Conservation (phyloP, 1,140 invertebrate genomes). For the Diachasmimorpha longicaudata region DNA sequence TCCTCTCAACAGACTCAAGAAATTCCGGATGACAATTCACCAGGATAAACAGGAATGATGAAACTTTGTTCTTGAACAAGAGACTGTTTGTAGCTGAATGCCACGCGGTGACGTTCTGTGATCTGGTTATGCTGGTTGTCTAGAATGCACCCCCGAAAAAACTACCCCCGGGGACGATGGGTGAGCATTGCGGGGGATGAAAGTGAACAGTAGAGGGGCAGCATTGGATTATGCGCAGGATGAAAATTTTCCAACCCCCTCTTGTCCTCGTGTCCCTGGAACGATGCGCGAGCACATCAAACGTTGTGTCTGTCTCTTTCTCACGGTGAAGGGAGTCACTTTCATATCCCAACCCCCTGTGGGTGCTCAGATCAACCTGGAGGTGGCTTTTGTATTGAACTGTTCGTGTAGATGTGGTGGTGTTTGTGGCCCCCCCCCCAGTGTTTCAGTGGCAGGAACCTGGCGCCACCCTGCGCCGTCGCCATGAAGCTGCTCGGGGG, state of each 20-base stretch:
- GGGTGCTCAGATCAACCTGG: background rate
- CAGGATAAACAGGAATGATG: background rate
- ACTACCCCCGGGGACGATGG: background rate
- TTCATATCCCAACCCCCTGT: background rate
- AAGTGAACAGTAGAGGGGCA: conserved; percentile 44
- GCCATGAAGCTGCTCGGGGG: conserved; percentile 36
- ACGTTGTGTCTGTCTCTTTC: background rate
- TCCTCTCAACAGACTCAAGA: background rate
- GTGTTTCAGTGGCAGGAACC: conserved; percentile 24
- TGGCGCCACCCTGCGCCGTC: conserved; percentile 51
- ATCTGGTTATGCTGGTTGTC: conserved; percentile 38
- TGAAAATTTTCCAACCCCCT: conserved; percentile 42
- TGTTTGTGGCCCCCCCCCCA: background rate
- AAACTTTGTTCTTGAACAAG: conserved; percentile 29
- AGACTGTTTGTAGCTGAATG: conserved; percentile 41
- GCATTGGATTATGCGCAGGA: conserved; percentile 54
- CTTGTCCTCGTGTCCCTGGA: conserved; percentile 19
- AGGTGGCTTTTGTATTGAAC: background rate
- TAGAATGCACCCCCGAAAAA: conserved; percentile 30
- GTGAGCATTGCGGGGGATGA: conserved; percentile 30
- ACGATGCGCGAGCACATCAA: background rate
- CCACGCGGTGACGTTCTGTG: conserved; percentile 49
- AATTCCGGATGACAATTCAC: background rate
- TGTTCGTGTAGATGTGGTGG: background rate
- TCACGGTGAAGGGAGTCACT: background rate